Conservation (phyloP, 2,888 invertebrate species). For the Coecobrya sp. region DNA sequence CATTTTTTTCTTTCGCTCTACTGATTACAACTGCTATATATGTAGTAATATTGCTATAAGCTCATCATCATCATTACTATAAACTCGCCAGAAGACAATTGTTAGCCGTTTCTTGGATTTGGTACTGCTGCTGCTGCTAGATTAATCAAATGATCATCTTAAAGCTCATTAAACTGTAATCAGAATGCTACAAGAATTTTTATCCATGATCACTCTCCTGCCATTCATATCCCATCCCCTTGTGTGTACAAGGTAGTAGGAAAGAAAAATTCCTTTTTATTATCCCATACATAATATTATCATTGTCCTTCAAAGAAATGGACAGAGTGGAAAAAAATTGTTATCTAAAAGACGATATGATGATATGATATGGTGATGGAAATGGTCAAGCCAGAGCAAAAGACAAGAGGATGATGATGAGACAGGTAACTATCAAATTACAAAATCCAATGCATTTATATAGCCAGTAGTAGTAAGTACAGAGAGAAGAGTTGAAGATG, state of each 20-base stretch:
- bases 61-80: background rate
- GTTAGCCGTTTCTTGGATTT: background rate
- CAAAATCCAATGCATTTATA: slow-evolving; percentile 9
- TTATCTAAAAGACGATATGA: background rate
- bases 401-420: background rate
- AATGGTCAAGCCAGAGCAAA: background rate
- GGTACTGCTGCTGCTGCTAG: background rate
- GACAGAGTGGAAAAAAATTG: background rate
- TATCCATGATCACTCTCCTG: background rate
- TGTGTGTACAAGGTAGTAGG: background rate
- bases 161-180: slow-evolving; percentile 49
- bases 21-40: background rate
- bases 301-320: slow-evolving; percentile 13
- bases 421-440: slow-evolving; percentile 65
- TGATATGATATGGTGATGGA: slow-evolving; percentile 24
- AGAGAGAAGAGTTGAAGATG: slow-evolving; percentile 5
- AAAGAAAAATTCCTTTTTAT: background rate
- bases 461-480: background rate
- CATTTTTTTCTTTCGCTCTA: background rate
- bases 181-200: slow-evolving; percentile 12
- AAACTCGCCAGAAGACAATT: background rate
- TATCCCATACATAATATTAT: background rate
- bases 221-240: background rate
- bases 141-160: slow-evolving; percentile 53
- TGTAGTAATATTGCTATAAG: no score